Evolutionary conservation across 1,140 invertebrate species (phyloP).

Genomic region (Eueides isabella): DNA sequence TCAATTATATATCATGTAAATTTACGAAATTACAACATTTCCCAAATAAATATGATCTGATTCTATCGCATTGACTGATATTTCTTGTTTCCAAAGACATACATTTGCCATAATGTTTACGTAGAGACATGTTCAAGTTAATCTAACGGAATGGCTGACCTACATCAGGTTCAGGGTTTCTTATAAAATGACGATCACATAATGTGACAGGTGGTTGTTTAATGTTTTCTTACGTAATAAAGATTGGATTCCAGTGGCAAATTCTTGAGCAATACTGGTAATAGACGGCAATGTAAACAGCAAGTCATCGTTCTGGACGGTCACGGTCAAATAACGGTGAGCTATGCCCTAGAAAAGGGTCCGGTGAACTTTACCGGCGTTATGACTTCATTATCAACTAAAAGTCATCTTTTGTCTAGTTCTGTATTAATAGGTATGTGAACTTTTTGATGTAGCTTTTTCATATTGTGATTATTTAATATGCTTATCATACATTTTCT

Average conservation of each 20-base stretch:
- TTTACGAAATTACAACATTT: background rate
- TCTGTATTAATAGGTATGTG: background rate
- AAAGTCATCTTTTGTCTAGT: background rate
- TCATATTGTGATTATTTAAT: background rate
- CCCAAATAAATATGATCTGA: background rate
- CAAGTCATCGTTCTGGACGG: constrained; percentile 58
- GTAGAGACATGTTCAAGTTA: constrained; percentile 34
- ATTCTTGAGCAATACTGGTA: constrained; percentile 30
- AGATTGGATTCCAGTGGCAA: constrained; percentile 17
- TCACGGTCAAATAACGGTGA: constrained; percentile 67
- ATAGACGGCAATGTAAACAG: constrained; percentile 38
- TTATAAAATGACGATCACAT: constrained; percentile 41
- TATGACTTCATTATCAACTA: constrained; percentile 24
- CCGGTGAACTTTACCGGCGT: constrained; percentile 43
- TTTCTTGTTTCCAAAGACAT: constrained; percentile 23
- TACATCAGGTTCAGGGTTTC: constrained; percentile 49
- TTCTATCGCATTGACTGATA: background rate
- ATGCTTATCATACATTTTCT: background rate
- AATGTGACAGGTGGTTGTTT: constrained; percentile 19
- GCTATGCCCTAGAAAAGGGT: constrained; percentile 63
- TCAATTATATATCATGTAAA: too few species aligned
- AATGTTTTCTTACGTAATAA: constrained; percentile 16
- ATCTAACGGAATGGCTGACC: constrained; percentile 51
- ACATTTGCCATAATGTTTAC: constrained; percentile 28
- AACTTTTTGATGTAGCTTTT: background rate